These are phyloP conservation scores for Sialia sialis DNA, from an alignment of 2,113 vertebrate species.

Conservation along the genomic window DNA sequence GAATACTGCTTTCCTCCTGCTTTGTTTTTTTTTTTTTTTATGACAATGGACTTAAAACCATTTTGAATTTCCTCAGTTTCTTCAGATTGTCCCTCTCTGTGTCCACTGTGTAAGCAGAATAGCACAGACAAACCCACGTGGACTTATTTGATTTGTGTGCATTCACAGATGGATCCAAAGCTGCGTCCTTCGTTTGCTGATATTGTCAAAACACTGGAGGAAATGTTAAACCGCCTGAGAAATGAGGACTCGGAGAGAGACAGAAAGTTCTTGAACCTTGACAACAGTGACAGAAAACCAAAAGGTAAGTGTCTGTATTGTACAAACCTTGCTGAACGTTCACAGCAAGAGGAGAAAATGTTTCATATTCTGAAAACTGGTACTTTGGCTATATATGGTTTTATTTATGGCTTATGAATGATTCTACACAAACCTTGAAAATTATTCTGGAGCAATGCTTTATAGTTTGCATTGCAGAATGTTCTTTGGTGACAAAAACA, in stretches of 20 bases:
- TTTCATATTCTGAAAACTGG: neutral
- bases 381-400: neutral
- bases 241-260: slow-evolving; percentile 81
- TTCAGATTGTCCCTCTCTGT: neutral
- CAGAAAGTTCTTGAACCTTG: slow-evolving; percentile 61
- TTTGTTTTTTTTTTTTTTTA: neutral
- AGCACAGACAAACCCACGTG: neutral
- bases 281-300: slow-evolving; percentile 79
- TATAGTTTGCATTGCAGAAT: neutral
- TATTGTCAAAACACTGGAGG: slow-evolving; percentile 83
- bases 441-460: neutral
- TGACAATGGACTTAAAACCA: neutral
- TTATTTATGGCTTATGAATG: neutral
- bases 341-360: neutral
- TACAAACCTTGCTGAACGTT: neutral
- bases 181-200: slow-evolving; percentile 90
- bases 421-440: neutral
- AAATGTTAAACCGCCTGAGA: slow-evolving; percentile 78
- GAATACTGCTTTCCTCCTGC: neutral
- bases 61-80: neutral
- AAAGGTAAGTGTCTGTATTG: slow-evolving; percentile 76
- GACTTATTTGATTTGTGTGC: neutral
- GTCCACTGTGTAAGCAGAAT: neutral
- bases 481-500: neutral
- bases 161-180: slow-evolving; percentile 90